These are phyloP conservation scores for Herminia tarsipennalis DNA, from an alignment of 2,888 invertebrate species.

Conservation along the genomic window DNA sequence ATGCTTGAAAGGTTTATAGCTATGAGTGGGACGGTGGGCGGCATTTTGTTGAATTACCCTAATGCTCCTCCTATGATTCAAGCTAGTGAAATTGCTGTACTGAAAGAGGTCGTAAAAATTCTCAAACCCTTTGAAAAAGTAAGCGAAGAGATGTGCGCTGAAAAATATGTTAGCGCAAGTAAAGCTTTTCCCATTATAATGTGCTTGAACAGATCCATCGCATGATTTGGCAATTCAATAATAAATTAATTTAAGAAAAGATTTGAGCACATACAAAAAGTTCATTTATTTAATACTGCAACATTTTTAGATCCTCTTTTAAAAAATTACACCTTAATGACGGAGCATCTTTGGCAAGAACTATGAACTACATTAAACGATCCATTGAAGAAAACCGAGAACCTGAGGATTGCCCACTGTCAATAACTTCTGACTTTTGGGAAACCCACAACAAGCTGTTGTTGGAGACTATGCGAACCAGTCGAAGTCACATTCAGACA, in stretches of 20 bases:
- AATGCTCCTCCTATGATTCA: constrained; percentile 47
- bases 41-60: constrained; percentile 37
- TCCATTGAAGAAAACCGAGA: constrained; percentile 35
- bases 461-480: constrained; percentile 29
- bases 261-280: constrained; percentile 37
- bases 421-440: constrained; percentile 30
- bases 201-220: constrained; percentile 33
- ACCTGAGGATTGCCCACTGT: constrained; percentile 13
- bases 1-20: constrained; percentile 27
- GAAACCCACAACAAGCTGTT: constrained; percentile 35
- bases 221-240: constrained; percentile 33
- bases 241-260: constrained; percentile 35
- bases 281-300: constrained; percentile 29
- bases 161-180: constrained; percentile 46
- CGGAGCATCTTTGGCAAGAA: too few relatives aligned
- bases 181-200: constrained; percentile 48
- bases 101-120: constrained; percentile 41
- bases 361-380: constrained; percentile 33
- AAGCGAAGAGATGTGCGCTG: constrained; percentile 45
- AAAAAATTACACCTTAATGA: constrained; percentile 29
- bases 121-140: constrained; percentile 46
- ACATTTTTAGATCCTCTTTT: constrained; percentile 35
- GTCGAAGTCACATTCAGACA: constrained; percentile 29
- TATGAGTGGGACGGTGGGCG: constrained; percentile 32
- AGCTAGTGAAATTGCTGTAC: constrained; percentile 41